Percentiles rank a stretch among this genome's conserved stretches.
These are phyloP conservation scores for Smithornis capensis DNA, from an alignment of 2,113 vertebrate genomes.

Conservation along the genomic window DNA sequence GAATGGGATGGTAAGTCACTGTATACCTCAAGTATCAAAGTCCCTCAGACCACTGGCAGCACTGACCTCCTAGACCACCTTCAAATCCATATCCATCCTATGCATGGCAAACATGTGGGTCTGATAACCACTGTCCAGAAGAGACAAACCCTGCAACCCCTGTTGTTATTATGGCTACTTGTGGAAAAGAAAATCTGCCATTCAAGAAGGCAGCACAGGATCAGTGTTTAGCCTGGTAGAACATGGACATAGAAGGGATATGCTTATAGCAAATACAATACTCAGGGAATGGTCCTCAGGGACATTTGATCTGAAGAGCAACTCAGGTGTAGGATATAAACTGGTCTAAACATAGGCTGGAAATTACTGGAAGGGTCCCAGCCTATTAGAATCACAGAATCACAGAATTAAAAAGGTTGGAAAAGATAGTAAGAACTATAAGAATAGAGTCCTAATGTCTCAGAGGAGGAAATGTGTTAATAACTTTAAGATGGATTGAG, in stretches of 20 bases:
- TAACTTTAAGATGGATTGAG: not conserved
- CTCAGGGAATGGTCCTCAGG: not conserved
- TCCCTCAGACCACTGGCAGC: not conserved
- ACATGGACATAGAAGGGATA: not conserved
- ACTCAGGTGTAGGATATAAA: not conserved
- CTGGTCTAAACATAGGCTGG: not conserved
- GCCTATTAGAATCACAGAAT: not conserved
- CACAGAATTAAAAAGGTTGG: too few relatives aligned
- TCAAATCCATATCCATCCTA: not conserved
- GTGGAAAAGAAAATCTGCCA: not conserved
- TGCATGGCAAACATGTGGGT: not conserved
- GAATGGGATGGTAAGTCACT: not conserved
- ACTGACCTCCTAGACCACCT: not conserved
- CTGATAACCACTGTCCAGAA: not conserved
- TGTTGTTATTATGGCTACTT: accelerated
- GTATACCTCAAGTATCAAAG: not conserved
- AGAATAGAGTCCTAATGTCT: not conserved
- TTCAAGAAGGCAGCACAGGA: not conserved
- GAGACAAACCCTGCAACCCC: not conserved
- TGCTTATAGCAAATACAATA: not conserved
- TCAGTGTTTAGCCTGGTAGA: not conserved
- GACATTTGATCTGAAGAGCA: not conserved
- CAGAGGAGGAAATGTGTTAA: not conserved
- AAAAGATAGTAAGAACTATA: not conserved
- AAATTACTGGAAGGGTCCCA: not conserved